phyloP scores from a whole-genome alignment of 1,140 invertebrate genomes.

The Heliconius eleuchia region DNA sequence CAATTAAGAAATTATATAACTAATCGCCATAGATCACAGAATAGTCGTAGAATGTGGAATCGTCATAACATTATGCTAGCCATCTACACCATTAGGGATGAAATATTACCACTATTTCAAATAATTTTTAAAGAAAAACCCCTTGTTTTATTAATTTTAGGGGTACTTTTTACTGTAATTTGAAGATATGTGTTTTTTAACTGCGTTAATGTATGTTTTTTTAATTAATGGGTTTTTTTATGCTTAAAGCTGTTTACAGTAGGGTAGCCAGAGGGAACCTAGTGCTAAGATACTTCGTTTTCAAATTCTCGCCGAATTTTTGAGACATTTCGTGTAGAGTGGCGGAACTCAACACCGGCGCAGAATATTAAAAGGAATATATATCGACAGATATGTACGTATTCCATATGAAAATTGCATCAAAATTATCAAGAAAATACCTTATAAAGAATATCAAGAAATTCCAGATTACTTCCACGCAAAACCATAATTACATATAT shows the following conservation, averaged over 20 bases:
- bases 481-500: slow-evolving; percentile 21
- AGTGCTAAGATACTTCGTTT: too few species aligned
- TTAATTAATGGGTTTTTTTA: neutral
- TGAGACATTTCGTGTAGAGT: too few species aligned
- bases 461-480: neutral
- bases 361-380: neutral
- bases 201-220: neutral
- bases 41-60: neutral
- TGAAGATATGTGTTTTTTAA: neutral
- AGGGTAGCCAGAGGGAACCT: too few species aligned
- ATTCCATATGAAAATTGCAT: too few species aligned
- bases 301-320: too few species aligned
- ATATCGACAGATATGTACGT: neutral
- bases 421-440: too few species aligned
- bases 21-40: too few species aligned
- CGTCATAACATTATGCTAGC: neutral
- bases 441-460: too few species aligned
- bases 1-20: too few species aligned
- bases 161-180: neutral
- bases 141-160: neutral
- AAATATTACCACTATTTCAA: neutral
- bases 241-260: too few species aligned
- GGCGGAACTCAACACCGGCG: too few species aligned
- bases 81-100: neutral
- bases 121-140: neutral